phyloP scores from a whole-genome alignment of 1,140 invertebrate genomes.

The Heliconius hewitsoni region DNA sequence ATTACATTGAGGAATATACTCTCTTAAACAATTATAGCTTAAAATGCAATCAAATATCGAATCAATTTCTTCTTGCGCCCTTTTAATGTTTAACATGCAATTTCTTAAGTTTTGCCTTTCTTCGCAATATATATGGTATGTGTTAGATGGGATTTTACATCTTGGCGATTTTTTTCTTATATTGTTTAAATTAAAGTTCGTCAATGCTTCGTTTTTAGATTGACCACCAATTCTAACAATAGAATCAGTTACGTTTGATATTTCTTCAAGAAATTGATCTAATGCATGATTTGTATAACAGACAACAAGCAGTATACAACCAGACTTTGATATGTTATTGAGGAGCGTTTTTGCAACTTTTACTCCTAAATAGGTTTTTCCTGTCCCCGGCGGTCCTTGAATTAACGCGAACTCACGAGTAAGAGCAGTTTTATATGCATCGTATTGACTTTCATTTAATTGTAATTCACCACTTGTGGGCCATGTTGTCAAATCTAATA shows the following conservation, averaged over 20 bases:
- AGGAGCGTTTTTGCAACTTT: slow-evolving; percentile 84
- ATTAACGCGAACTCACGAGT: slow-evolving; percentile 87
- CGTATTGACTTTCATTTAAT: slow-evolving; percentile 83
- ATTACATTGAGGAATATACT: slow-evolving; percentile 33
- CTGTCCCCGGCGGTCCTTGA: slow-evolving; percentile 91
- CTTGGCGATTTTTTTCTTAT: slow-evolving; percentile 45
- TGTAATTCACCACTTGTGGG: slow-evolving; percentile 64
- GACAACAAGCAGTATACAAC: slow-evolving; percentile 82
- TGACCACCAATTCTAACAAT: slow-evolving; percentile 89
- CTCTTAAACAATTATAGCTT: slow-evolving; percentile 37
- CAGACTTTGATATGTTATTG: slow-evolving; percentile 59
- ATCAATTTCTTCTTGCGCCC: slow-evolving; percentile 43
- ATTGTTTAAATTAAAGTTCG: slow-evolving; percentile 76
- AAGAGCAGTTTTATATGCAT: slow-evolving; percentile 83
- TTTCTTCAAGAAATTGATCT: slow-evolving; percentile 93
- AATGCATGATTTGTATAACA: slow-evolving; percentile 94
- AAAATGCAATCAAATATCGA: slow-evolving; percentile 48
- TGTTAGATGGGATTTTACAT: not conserved
- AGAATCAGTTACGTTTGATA: slow-evolving; percentile 80
- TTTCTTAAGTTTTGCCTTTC: slow-evolving; percentile 39
- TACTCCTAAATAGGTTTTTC: slow-evolving; percentile 89
- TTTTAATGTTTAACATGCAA: slow-evolving; percentile 39
- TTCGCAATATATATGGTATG: slow-evolving; percentile 22
- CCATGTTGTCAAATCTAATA: slow-evolving; percentile 67
- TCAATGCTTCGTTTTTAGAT: slow-evolving; percentile 83